phyloP scores from a whole-genome alignment of 2,113 vertebrate species.

The Corynorhinus townsendii region DNA sequence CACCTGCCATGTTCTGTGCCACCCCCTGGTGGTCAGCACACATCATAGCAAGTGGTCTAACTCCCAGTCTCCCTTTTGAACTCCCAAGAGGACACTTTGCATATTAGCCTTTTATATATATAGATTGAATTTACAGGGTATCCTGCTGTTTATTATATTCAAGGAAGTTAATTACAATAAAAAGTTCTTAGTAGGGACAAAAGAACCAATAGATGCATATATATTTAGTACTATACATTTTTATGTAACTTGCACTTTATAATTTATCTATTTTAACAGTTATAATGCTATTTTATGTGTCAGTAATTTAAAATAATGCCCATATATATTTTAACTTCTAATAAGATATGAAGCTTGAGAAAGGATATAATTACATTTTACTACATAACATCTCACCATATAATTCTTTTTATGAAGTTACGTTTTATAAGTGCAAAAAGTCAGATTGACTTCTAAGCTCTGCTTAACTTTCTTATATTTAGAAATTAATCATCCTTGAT shows the following conservation, averaged over 20 bases:
- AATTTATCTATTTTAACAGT: not conserved
- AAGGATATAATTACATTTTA: conserved; percentile 45
- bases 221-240: not conserved
- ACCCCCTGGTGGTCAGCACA: too few species aligned
- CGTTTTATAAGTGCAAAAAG: conserved; percentile 76
- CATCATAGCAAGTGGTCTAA: too few species aligned
- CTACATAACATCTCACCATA: conserved; percentile 50
- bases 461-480: conserved; percentile 74
- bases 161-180: conserved; percentile 11
- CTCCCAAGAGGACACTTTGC: too few species aligned
- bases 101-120: too few species aligned
- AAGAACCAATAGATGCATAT: not conserved
- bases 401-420: conserved; percentile 70
- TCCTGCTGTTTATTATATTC: not conserved
- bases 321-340: not conserved
- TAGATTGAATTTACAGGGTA: not conserved
- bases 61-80: too few species aligned
- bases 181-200: not conserved
- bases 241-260: not conserved
- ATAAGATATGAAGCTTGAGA: not conserved
- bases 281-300: not conserved
- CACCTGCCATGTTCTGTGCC: too few species aligned
- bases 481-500: conserved; percentile 76
- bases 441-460: conserved; percentile 68
- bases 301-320: not conserved